phyloP scores from a whole-genome alignment of 2,888 invertebrate species.

The Bedellia somnulentella region DNA sequence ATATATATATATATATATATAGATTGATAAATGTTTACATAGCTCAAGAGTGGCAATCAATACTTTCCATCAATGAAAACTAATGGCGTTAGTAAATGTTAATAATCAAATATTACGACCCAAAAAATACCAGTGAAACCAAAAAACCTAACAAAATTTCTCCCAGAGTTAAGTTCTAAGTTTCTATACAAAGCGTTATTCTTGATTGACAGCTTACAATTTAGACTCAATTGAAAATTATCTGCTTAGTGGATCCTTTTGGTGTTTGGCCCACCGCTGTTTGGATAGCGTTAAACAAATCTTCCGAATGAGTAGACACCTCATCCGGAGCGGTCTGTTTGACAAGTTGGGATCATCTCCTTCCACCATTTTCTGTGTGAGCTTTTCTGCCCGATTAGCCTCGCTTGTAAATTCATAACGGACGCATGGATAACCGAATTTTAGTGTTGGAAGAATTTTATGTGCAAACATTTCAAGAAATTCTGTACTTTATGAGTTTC shows the following conservation, averaged over 20 bases:
- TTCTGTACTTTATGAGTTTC: not conserved
- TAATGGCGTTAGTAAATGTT: too few relatives aligned
- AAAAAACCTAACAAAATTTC: too few relatives aligned
- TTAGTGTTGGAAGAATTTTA: not conserved
- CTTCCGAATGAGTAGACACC: constrained; percentile 45
- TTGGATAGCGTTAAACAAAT: constrained; percentile 58
- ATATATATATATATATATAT: too few relatives aligned
- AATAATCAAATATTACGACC: too few relatives aligned
- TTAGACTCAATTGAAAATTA: constrained; percentile 41
- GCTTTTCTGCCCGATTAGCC: constrained; percentile 43
- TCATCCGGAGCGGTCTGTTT: constrained; percentile 31
- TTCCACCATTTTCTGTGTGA: constrained; percentile 32
- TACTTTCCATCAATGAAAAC: too few relatives aligned
- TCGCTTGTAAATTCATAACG: constrained; percentile 29
- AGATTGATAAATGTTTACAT: too few relatives aligned
- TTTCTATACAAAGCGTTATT: constrained; percentile 25
- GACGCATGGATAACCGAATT: constrained; percentile 19
- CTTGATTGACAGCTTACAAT: constrained; percentile 46
- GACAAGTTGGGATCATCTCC: constrained; percentile 16
- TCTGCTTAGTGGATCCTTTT: constrained; percentile 54
- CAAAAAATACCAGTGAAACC: not conserved
- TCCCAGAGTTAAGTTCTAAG: constrained; percentile 9
- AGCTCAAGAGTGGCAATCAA: too few relatives aligned
- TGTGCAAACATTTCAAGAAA: not conserved
- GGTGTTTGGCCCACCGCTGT: constrained; percentile 38